These are phyloP conservation scores for Botrylloides violaceus DNA, from an alignment of 23 tunicate genomes.

Conservation along the genomic window DNA sequence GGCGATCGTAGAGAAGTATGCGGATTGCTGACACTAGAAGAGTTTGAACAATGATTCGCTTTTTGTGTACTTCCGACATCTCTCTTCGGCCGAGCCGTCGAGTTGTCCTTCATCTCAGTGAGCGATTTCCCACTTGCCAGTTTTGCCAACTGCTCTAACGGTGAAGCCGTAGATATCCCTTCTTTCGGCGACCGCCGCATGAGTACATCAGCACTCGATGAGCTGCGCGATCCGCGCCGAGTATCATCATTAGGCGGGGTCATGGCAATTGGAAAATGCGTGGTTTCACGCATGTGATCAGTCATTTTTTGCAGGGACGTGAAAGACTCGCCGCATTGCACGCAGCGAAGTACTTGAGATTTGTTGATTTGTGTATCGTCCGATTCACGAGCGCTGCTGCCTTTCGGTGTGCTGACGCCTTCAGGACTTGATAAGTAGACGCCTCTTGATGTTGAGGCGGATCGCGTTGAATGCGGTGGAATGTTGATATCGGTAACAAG, in stretches of 20 bases:
- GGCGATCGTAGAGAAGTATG: neutral
- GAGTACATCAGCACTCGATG: neutral
- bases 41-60: neutral
- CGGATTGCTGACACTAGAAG: neutral
- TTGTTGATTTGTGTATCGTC: neutral
- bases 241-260: slow-evolving; percentile 1
- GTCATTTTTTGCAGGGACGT: slow-evolving; percentile 24
- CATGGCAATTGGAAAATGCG: slow-evolving; percentile 29
- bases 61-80: neutral
- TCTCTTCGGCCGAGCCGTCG: neutral
- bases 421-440: neutral
- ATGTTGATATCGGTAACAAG: neutral
- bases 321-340: slow-evolving; percentile 20
- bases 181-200: neutral
- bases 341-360: slow-evolving; percentile 13
- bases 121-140: slow-evolving; percentile 9
- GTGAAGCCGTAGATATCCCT: neutral
- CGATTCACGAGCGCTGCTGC: neutral
- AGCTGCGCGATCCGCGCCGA: neutral
- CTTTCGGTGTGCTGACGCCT: neutral
- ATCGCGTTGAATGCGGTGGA: slow-evolving; percentile 10
- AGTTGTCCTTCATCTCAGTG: neutral
- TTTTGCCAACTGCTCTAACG: slow-evolving; percentile 22
- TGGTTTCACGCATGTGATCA: slow-evolving; percentile 53
- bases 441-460: neutral